phyloP scores from a whole-genome alignment of 2,113 vertebrate species.

The Nanger granti region DNA sequence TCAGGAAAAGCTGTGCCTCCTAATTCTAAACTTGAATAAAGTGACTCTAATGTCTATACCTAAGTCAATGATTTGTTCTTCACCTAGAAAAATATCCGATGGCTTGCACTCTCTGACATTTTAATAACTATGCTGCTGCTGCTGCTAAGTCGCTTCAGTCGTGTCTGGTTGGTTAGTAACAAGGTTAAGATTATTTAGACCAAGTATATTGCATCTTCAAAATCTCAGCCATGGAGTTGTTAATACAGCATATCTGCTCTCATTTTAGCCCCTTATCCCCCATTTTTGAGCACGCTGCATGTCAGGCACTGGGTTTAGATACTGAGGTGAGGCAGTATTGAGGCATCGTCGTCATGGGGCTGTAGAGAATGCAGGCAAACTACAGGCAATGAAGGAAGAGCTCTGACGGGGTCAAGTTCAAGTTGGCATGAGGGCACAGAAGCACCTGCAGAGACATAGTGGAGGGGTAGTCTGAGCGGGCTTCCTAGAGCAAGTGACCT shows the following conservation, averaged over 20 bases:
- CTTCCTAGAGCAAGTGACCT: background rate
- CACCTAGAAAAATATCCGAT: background rate
- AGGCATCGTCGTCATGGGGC: background rate
- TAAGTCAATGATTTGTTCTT: background rate
- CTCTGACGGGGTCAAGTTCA: background rate
- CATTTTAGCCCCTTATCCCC: background rate
- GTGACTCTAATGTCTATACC: background rate
- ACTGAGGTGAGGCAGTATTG: too few relatives aligned
- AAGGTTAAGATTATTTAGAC: background rate
- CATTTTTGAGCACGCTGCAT: background rate
- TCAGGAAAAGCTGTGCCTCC: background rate
- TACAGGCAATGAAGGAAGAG: background rate
- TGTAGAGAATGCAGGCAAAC: background rate
- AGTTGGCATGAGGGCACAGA: background rate
- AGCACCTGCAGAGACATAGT: background rate
- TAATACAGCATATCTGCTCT: background rate
- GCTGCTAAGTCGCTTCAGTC: too few relatives aligned
- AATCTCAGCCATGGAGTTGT: background rate
- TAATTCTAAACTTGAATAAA: background rate
- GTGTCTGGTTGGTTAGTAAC: background rate
- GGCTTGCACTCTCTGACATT: background rate
- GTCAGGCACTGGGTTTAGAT: background rate
- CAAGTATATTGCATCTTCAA: background rate
- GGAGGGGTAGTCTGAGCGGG: background rate
- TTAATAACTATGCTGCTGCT: background rate